Percentiles rank a stretch among this genome's conserved stretches.
phyloP scores from a whole-genome alignment of 2,113 vertebrate species.

The Austrofundulus limnaeus region DNA sequence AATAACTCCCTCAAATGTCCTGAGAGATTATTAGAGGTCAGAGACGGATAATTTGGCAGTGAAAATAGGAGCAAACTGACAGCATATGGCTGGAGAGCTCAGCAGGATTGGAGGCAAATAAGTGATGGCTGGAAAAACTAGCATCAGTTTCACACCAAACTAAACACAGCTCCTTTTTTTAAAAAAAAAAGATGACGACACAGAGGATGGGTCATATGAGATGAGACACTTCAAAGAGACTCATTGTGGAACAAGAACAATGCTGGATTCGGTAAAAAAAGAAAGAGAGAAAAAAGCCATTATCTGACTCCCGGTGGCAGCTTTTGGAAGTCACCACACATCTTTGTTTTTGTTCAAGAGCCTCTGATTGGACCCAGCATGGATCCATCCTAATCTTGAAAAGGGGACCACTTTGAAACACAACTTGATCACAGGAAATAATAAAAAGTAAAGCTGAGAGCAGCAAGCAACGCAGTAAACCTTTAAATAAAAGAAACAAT shows the following conservation, averaged over 20 bases:
- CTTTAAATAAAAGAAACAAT: not conserved
- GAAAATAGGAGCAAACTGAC: slow-evolving; percentile 37
- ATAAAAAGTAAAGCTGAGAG: slow-evolving; percentile 15
- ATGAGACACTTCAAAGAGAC: slow-evolving; percentile 59
- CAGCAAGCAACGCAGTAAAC: not conserved
- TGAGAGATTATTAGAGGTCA: slow-evolving; percentile 51
- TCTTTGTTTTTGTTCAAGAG: slow-evolving; percentile 23
- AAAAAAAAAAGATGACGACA: slow-evolving; percentile 43
- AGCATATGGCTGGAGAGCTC: slow-evolving; percentile 27
- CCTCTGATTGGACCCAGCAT: slow-evolving; percentile 10
- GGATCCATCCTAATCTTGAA: too few relatives aligned
- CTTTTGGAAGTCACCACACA: slow-evolving; percentile 56
- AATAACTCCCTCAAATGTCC: slow-evolving; percentile 36
- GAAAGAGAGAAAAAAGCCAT: not conserved
- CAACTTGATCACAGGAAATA: slow-evolving; percentile 2
- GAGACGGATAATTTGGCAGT: slow-evolving; percentile 9
- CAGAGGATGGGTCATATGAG: slow-evolving; percentile 27
- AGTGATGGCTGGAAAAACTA: slow-evolving; percentile 12
- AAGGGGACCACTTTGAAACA: not conserved
- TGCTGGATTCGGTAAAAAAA: slow-evolving; percentile 46
- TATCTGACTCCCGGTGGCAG: slow-evolving; percentile 52
- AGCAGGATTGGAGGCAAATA: slow-evolving; percentile 12
- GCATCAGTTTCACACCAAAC: slow-evolving; percentile 21
- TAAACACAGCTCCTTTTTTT: slow-evolving; percentile 35
- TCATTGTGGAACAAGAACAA: slow-evolving; percentile 64